Conservation (phyloP, 2,797 vertebrate genomes). For the Lagorchestes hirsutus region DNA sequence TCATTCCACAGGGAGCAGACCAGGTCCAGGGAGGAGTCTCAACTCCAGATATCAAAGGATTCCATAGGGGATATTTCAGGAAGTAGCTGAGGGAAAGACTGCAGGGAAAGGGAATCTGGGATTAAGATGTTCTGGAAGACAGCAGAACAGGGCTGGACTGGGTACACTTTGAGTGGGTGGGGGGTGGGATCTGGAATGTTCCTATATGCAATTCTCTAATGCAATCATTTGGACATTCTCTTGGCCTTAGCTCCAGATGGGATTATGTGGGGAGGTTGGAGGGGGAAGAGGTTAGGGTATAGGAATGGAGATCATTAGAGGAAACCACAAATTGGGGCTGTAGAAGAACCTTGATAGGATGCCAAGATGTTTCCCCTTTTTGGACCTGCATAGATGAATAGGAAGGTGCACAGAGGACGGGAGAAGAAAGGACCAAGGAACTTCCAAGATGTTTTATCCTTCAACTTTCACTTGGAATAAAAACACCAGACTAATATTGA, state of each 20-base stretch:
- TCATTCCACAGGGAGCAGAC: conserved; percentile 43
- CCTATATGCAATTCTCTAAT: conserved; percentile 29
- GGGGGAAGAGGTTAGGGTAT: neutral
- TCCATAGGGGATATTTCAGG: conserved; percentile 59
- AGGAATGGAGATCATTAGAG: neutral
- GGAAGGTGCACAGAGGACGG: neutral
- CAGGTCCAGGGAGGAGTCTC: conserved; percentile 25
- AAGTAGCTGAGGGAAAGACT: conserved; percentile 24
- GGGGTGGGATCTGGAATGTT: conserved; percentile 48
- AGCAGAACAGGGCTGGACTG: conserved; percentile 43
- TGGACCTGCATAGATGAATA: neutral
- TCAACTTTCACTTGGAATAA: neutral
- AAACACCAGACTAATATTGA: neutral
- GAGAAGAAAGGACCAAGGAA: neutral
- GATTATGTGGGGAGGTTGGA: neutral
- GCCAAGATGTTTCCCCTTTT: neutral
- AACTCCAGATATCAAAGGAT: conserved; percentile 38
- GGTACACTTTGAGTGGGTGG: conserved; percentile 24
- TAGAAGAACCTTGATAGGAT: neutral
- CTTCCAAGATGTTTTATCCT: neutral
- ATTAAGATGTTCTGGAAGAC: conserved; percentile 47
- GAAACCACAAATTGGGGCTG: neutral
- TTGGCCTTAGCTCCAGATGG: conserved; percentile 18
- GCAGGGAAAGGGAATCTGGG: conserved; percentile 16
- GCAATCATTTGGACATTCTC: conserved; percentile 40